Conservation (phyloP, 2,888 invertebrate genomes). For the Diplazon laetatorius region DNA sequence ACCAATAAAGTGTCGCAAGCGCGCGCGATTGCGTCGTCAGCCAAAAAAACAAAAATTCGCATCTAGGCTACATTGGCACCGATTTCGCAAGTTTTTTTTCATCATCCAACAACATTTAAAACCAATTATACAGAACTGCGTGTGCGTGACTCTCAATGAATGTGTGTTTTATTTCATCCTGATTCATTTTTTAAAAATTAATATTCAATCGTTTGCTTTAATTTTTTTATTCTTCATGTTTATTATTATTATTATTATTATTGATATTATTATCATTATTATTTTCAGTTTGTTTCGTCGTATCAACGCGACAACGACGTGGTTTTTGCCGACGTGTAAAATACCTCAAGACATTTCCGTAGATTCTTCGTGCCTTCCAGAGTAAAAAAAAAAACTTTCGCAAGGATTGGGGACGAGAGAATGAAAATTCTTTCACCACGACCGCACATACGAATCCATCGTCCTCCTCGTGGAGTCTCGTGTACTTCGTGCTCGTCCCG, state of each 20-base stretch:
- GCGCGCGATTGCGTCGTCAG: constrained; percentile 28
- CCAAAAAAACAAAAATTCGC: constrained; percentile 8
- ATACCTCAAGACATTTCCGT: no score
- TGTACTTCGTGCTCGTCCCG: constrained; percentile 25
- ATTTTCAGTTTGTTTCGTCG: background rate
- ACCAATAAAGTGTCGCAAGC: constrained; percentile 60
- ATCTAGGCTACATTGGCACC: constrained; percentile 58
- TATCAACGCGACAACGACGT: constrained; percentile 29
- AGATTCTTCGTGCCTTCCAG: no score
- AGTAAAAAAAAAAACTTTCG: constrained; percentile 6
- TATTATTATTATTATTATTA: constrained; percentile 11
- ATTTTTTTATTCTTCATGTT: constrained; percentile 45
- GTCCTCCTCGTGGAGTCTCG: constrained; percentile 28
- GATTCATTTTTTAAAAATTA: no score
- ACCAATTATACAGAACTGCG: constrained; percentile 58
- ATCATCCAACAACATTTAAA: constrained; percentile 48
- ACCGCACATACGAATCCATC: constrained; percentile 36
- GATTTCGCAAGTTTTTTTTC: constrained; percentile 54
- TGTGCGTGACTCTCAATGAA: constrained; percentile 53
- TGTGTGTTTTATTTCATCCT: no score
- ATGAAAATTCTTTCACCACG: constrained; percentile 28
- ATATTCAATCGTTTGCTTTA: no score
- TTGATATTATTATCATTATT: constrained; percentile 14
- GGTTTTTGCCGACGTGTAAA: background rate
- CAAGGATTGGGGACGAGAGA: background rate